Conservation (phyloP, 2,113 vertebrate species). For the Oxygymnocypris stewartii region DNA sequence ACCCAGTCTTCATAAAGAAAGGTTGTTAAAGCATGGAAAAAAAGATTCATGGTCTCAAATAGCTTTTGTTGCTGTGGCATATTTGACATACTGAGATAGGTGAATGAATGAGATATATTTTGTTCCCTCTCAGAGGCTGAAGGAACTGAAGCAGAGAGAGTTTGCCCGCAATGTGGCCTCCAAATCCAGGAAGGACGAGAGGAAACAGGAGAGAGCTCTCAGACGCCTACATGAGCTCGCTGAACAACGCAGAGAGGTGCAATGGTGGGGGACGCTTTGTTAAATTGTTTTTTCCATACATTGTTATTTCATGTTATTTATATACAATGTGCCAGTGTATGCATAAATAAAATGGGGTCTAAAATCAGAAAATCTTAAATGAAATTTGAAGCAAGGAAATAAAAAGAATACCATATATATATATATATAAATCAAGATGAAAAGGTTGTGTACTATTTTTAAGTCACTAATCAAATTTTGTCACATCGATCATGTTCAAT, state of each 20-base stretch:
- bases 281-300: neutral
- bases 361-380: neutral
- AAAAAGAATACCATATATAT: neutral
- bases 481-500: neutral
- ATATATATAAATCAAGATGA: neutral
- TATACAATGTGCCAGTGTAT: neutral
- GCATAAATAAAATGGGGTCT: neutral
- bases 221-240: conserved; percentile 84
- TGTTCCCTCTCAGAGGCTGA: conserved; percentile 79
- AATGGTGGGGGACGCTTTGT: conserved; percentile 45
- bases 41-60: conserved; percentile 21
- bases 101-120: conserved; percentile 36
- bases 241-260: conserved; percentile 65
- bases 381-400: neutral
- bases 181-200: conserved; percentile 85
- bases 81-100: conserved; percentile 38
- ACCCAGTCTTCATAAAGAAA: conserved; percentile 42
- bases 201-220: conserved; percentile 85
- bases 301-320: neutral
- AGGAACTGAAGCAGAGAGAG: conserved; percentile 89
- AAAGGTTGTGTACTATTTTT: neutral
- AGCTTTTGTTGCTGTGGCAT: conserved; percentile 9
- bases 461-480: neutral
- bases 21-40: conserved; percentile 41
- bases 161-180: conserved; percentile 88